These are phyloP conservation scores for Drosophila neonasuta DNA, from an alignment of 2,888 invertebrate genomes.

Conservation along the genomic window DNA sequence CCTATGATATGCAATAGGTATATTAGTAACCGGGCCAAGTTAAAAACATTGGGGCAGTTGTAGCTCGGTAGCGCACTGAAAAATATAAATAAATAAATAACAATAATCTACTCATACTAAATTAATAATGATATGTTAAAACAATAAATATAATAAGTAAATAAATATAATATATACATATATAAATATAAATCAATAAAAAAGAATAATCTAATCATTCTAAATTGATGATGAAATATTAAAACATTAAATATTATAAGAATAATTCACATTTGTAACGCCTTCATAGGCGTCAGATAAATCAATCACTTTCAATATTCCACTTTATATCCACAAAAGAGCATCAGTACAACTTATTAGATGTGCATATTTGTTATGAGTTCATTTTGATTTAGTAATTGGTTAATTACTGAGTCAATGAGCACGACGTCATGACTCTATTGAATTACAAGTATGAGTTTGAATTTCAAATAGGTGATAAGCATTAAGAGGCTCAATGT, in stretches of 20 bases:
- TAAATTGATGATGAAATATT: not conserved
- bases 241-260: not conserved
- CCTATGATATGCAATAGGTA: constrained; percentile 48
- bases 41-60: not conserved
- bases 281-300: not conserved
- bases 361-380: constrained; percentile 19
- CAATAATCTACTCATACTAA: no score
- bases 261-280: no score
- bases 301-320: constrained; percentile 7
- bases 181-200: not conserved
- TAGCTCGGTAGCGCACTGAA: not conserved
- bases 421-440: not conserved
- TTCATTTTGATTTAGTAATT: constrained; percentile 42
- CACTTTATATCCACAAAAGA: not conserved
- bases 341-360: not conserved
- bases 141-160: not conserved
- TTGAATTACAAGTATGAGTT: constrained; percentile 1
- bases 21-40: constrained; percentile 29
- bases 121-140: not conserved
- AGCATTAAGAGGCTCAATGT: not conserved
- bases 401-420: constrained; percentile 32
- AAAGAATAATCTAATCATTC: no score
- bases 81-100: not conserved
- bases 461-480: constrained; percentile 10
- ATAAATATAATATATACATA: no score